A percentile compares a stretch with the other conserved stretches of the same genome.
Conservation (phyloP, 2,797 vertebrate genomes). For the Chaunax sp. region DNA sequence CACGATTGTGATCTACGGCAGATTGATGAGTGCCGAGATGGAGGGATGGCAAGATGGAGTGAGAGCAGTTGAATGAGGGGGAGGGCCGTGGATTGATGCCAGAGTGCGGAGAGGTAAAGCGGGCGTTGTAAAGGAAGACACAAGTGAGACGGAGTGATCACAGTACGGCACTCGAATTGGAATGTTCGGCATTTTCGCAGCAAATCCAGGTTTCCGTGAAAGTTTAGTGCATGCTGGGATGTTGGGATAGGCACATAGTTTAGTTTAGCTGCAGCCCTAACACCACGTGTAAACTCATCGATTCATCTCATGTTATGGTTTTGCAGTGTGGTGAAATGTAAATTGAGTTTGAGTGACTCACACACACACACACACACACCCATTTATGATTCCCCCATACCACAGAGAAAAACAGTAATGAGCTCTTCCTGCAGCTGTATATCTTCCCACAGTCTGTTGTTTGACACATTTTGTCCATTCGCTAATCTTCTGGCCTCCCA, state of each 20-base stretch:
- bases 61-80: slow-evolving; percentile 32
- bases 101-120: slow-evolving; percentile 44
- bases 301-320: slow-evolving; percentile 52
- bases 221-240: slow-evolving; percentile 29
- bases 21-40: slow-evolving; percentile 63
- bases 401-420: slow-evolving; percentile 80
- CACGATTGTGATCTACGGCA: slow-evolving; percentile 50
- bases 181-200: slow-evolving; percentile 24
- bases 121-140: slow-evolving; percentile 16
- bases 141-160: slow-evolving; percentile 16
- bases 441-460: slow-evolving; percentile 59
- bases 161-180: slow-evolving; percentile 14
- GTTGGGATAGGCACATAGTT: too few species aligned
- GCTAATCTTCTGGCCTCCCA: slow-evolving; percentile 76
- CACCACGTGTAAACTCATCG: slow-evolving; percentile 40
- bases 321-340: slow-evolving; percentile 57
- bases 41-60: slow-evolving; percentile 49
- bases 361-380: slow-evolving; percentile 4
- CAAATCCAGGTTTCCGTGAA: slow-evolving; percentile 33
- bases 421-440: slow-evolving; percentile 64
- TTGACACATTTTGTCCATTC: slow-evolving; percentile 74
- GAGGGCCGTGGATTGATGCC: slow-evolving; percentile 56
- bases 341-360: slow-evolving; percentile 48
- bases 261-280: slow-evolving; percentile 10
- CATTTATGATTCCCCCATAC: slow-evolving; percentile 45